These are phyloP conservation scores for Spea bombifrons DNA, from an alignment of 2,113 vertebrate species.

Conservation along the genomic window DNA sequence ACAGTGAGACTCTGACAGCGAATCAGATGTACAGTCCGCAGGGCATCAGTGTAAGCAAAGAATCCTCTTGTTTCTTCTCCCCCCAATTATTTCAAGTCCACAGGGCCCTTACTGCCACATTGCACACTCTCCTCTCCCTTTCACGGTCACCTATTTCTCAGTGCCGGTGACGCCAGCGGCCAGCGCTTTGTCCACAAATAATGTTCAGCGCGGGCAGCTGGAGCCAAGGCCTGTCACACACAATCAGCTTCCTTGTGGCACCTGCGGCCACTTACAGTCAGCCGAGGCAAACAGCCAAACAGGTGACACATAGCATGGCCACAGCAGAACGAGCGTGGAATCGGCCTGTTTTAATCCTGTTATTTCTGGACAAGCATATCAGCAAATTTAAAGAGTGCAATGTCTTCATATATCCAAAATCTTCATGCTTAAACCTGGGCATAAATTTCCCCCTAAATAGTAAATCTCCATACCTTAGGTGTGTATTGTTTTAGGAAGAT, in stretches of 20 bases:
- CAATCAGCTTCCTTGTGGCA: conserved; percentile 73
- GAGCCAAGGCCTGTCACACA: conserved; percentile 79
- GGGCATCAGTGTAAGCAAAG: conserved; percentile 97
- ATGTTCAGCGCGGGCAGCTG: conserved; percentile 68
- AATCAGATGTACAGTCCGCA: conserved; percentile 99
- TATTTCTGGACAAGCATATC: background rate
- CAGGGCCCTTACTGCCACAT: conserved; percentile 83
- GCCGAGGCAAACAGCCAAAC: conserved; percentile 69
- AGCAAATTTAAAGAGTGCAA: too few relatives aligned
- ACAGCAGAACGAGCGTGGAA: conserved; percentile 11
- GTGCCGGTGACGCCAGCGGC: conserved; percentile 70
- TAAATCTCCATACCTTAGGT: too few relatives aligned
- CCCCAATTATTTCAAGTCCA: conserved; percentile 91
- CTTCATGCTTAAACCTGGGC: too few relatives aligned
- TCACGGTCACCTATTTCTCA: conserved; percentile 80
- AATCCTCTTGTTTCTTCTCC: conserved; percentile 54
- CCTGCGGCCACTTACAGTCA: conserved; percentile 76
- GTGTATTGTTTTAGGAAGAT: too few relatives aligned
- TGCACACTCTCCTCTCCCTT: conserved; percentile 75
- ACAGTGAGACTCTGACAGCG: conserved; percentile 97
- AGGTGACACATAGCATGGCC: conserved; percentile 75
- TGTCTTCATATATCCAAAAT: too few relatives aligned
- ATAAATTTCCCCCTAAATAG: too few relatives aligned
- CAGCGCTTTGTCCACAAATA: conserved; percentile 61
- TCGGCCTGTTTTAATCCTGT: conserved; percentile 22